These are phyloP conservation scores for Picathartes gymnocephalus DNA, from an alignment of 2,113 vertebrate species.

Conservation along the genomic window DNA sequence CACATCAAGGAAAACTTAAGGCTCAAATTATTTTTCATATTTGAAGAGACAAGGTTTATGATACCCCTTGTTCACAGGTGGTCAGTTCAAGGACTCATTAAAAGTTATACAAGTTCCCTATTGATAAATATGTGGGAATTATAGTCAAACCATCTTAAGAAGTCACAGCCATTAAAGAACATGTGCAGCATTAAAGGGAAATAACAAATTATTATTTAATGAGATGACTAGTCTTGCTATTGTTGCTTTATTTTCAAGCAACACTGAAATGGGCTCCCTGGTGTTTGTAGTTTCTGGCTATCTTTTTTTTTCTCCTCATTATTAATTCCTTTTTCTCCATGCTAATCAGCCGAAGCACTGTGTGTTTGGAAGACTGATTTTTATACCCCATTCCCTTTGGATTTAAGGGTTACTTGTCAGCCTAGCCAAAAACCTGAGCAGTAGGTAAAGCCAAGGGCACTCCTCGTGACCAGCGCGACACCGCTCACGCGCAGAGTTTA, in stretches of 20 bases:
- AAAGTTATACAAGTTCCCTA: constrained; percentile 70
- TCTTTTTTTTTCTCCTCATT: constrained; percentile 67
- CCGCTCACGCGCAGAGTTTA: constrained; percentile 55
- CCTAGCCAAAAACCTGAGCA: constrained; percentile 53
- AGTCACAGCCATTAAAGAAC: constrained; percentile 65
- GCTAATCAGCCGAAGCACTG: constrained; percentile 57
- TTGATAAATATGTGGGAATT: constrained; percentile 65
- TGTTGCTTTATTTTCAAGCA: constrained; percentile 73
- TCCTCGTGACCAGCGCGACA: constrained; percentile 43
- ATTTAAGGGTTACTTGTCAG: constrained; percentile 9
- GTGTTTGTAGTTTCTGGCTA: constrained; percentile 74
- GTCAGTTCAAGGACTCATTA: constrained; percentile 64
- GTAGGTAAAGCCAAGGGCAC: constrained; percentile 75
- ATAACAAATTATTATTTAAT: constrained; percentile 78
- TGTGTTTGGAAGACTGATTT: constrained; percentile 51
- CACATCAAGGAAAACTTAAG: not conserved
- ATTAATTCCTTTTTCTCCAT: constrained; percentile 63
- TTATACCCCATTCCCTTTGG: constrained; percentile 28
- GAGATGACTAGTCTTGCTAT: constrained; percentile 66
- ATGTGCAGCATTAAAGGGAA: constrained; percentile 57
- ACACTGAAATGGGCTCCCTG: constrained; percentile 66
- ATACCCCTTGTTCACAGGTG: constrained; percentile 56
- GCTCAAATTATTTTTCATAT: not conserved
- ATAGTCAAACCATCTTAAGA: constrained; percentile 49
- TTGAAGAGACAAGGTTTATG: constrained; percentile 40